phyloP scores from a whole-genome alignment of 2,888 invertebrate genomes.

The Mimumesa dahlbomi region DNA sequence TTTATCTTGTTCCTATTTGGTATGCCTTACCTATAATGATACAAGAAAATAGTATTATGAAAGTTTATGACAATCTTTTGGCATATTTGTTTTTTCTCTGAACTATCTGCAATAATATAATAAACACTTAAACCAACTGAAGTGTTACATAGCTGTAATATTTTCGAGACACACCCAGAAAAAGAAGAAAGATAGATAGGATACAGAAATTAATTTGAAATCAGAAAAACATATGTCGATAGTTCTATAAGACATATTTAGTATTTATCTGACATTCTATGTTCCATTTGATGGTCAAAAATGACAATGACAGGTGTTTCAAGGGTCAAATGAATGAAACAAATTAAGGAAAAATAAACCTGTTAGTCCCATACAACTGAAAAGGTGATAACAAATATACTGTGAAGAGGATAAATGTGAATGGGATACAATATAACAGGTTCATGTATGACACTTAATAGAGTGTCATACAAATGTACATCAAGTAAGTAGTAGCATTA shows the following conservation, averaged over 20 bases:
- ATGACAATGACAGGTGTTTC: slow-evolving; percentile 15
- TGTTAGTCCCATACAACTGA: slow-evolving; percentile 26
- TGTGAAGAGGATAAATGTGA: slow-evolving; percentile 27
- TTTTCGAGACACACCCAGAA: slow-evolving; percentile 11
- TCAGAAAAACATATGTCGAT: slow-evolving; percentile 32
- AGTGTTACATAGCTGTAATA: slow-evolving; percentile 8
- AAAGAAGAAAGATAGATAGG: slow-evolving; percentile 15
- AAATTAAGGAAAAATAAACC: slow-evolving; percentile 35
- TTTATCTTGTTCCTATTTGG: slow-evolving; percentile 9
- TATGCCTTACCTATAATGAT: slow-evolving; percentile 62
- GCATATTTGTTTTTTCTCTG: slow-evolving; percentile 18
- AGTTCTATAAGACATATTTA: background rate
- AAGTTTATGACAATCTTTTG: slow-evolving; percentile 38
- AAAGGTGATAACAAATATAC: slow-evolving; percentile 23
- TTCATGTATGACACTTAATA: slow-evolving; percentile 35
- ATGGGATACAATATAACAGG: slow-evolving; percentile 43
- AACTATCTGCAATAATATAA: slow-evolving; percentile 4
- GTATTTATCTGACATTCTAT: background rate
- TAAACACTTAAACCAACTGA: slow-evolving; percentile 11
- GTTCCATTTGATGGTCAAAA: slow-evolving; percentile 1
- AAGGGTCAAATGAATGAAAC: slow-evolving; percentile 28
- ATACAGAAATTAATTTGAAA: slow-evolving; percentile 15
- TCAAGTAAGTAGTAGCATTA: slow-evolving; percentile 41
- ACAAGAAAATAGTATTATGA: slow-evolving; percentile 33
- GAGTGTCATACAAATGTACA: slow-evolving; percentile 48